These are phyloP conservation scores for Drosophila subsilvestris DNA, from an alignment of 2,888 invertebrate species.

Conservation along the genomic window DNA sequence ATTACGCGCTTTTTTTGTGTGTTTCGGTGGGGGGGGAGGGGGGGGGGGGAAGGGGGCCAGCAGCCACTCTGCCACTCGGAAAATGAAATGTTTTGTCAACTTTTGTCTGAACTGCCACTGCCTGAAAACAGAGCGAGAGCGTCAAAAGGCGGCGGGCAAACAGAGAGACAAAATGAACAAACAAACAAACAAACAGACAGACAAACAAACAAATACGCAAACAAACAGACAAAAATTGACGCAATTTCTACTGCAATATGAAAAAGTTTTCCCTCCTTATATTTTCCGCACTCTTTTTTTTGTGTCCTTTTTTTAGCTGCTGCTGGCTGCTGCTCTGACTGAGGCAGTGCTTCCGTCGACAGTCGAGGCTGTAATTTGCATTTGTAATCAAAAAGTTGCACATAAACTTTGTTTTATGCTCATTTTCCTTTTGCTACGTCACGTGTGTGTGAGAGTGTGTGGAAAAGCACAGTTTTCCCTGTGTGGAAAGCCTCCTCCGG, in stretches of 20 bases:
- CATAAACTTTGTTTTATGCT: constrained; percentile 75
- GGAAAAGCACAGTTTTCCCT: not conserved
- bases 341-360: constrained; percentile 10
- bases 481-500: constrained; percentile 29
- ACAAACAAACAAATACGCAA: constrained; percentile 40
- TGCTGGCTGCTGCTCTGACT: constrained; percentile 16
- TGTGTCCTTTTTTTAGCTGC: not conserved
- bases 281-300: constrained; percentile 7
- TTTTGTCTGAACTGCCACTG: constrained; percentile 63
- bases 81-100: constrained; percentile 77
- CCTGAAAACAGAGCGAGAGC: constrained; percentile 59
- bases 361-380: constrained; percentile 72
- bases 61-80: constrained; percentile 22
- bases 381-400: constrained; percentile 79
- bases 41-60: constrained; percentile 12
- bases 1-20: constrained; percentile 66
- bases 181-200: constrained; percentile 35
- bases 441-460: constrained; percentile 16
- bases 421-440: constrained; percentile 43
- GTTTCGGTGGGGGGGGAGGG: too few relatives aligned
- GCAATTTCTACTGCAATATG: constrained; percentile 71
- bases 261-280: constrained; percentile 42
- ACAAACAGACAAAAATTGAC: constrained; percentile 70
- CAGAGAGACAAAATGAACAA: constrained; percentile 17
- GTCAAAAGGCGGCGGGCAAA: constrained; percentile 55